These are phyloP conservation scores for Helobdella robusta DNA, from an alignment of 2,888 invertebrate species.

Conservation along the genomic window DNA sequence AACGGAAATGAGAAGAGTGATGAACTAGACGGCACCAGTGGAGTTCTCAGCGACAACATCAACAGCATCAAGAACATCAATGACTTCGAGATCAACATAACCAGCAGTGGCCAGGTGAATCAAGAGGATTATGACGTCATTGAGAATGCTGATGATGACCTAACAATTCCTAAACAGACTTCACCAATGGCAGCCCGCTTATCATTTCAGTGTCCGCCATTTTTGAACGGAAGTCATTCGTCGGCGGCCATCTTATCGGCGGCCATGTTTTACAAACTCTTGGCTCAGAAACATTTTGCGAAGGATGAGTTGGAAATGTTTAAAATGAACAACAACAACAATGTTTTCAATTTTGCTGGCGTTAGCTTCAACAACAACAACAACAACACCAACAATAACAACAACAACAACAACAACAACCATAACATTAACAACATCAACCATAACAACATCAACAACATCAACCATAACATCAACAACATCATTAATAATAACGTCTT, in stretches of 20 bases:
- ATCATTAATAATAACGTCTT: too few relatives aligned
- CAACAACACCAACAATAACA: constrained; percentile 12
- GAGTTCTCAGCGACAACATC: too few relatives aligned
- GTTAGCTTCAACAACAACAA: constrained; percentile 1
- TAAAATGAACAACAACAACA: neutral
- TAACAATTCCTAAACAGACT: neutral
- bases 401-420: constrained; percentile 9
- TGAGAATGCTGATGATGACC: neutral
- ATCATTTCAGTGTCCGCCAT: neutral
- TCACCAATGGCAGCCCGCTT: neutral
- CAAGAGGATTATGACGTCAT: neutral
- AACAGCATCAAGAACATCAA: too few relatives aligned
- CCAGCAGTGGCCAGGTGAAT: too few relatives aligned
- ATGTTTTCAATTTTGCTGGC: neutral
- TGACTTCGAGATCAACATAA: too few relatives aligned
- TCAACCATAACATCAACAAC: too few relatives aligned
- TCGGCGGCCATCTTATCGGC: constrained; percentile 20
- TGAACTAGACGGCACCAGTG: too few relatives aligned
- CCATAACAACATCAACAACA: too few relatives aligned
- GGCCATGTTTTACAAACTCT: constrained; percentile 22
- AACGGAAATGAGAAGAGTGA: neutral
- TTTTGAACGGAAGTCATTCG: neutral
- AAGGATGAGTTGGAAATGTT: neutral
- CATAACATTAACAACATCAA: too few relatives aligned
- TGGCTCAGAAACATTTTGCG: constrained; percentile 1